A percentile compares a stretch with the other conserved stretches of the same genome.
phyloP scores from a whole-genome alignment of 2,113 vertebrate species.

The Rhinogobius similis region DNA sequence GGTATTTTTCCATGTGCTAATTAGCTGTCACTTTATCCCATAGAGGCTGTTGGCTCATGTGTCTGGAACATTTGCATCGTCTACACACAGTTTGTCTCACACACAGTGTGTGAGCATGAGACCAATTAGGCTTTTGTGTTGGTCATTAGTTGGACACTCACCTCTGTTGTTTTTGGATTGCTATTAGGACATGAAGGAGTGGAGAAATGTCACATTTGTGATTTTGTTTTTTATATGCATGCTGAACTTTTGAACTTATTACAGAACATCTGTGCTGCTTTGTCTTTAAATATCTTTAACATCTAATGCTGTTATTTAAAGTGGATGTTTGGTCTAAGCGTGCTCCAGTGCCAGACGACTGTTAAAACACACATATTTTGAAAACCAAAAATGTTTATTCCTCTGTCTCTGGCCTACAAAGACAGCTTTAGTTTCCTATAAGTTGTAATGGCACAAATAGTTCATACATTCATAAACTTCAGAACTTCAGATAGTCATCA shows the following conservation, averaged over 20 bases:
- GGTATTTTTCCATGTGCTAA: slow-evolving; percentile 19
- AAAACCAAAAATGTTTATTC: not conserved
- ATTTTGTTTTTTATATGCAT: too few relatives aligned
- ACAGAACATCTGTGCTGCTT: too few relatives aligned
- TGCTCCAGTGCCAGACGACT: not conserved
- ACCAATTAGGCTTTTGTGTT: not conserved
- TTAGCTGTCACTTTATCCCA: slow-evolving; percentile 35
- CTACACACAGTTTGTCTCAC: not conserved
- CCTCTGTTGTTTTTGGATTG: not conserved
- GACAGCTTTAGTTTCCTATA: too few relatives aligned
- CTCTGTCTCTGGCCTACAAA: not conserved
- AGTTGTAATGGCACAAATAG: too few relatives aligned
- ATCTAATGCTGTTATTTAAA: not conserved
- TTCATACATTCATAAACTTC: too few relatives aligned
- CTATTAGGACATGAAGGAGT: not conserved
- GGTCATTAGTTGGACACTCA: not conserved
- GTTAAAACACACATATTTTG: not conserved
- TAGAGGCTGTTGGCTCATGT: not conserved
- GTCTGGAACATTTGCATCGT: not conserved
- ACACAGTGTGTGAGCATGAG: not conserved
- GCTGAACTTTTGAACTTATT: not conserved
- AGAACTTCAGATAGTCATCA: too few relatives aligned
- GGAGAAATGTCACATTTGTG: not conserved
- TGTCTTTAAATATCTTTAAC: not conserved
- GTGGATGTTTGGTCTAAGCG: too few relatives aligned